phyloP scores from a whole-genome alignment of 2,888 invertebrate genomes.

The Choristoneura rosaceana region DNA sequence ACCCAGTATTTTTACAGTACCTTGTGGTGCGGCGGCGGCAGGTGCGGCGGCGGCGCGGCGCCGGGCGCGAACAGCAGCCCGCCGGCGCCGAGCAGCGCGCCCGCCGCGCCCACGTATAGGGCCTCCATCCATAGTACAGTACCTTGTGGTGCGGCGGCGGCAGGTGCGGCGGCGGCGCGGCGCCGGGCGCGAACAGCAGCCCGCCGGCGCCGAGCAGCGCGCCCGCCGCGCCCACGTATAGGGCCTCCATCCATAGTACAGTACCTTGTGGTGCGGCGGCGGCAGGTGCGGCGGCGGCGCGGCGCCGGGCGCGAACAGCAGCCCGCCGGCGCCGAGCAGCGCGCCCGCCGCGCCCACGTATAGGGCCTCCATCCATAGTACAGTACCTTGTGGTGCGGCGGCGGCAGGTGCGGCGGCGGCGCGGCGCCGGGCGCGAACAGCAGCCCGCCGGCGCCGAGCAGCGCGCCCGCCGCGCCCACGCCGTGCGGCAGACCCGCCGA shows the following conservation, averaged over 20 bases:
- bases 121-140: too few species aligned
- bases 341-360: conserved; percentile 78
- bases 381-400: conserved; percentile 79
- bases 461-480: conserved; percentile 80
- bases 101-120: conserved; percentile 75
- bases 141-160: too few species aligned
- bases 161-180: too few species aligned
- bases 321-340: conserved; percentile 80
- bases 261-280: conserved; percentile 81
- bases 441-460: conserved; percentile 79
- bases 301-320: conserved; percentile 77
- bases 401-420: conserved; percentile 84
- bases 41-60: conserved; percentile 72
- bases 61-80: conserved; percentile 79
- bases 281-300: conserved; percentile 84
- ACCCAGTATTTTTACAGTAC: too few species aligned
- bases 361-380: conserved; percentile 44
- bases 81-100: conserved; percentile 84
- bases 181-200: conserved; percentile 77
- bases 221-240: conserved; percentile 80
- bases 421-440: conserved; percentile 79
- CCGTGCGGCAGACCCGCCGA: conserved; percentile 88
- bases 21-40: too few species aligned
- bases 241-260: too few species aligned
- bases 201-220: conserved; percentile 83